A percentile compares a stretch with the other conserved stretches of the same genome.
phyloP scores from a whole-genome alignment of 2,888 invertebrate species.

The Macrophya annulata region DNA sequence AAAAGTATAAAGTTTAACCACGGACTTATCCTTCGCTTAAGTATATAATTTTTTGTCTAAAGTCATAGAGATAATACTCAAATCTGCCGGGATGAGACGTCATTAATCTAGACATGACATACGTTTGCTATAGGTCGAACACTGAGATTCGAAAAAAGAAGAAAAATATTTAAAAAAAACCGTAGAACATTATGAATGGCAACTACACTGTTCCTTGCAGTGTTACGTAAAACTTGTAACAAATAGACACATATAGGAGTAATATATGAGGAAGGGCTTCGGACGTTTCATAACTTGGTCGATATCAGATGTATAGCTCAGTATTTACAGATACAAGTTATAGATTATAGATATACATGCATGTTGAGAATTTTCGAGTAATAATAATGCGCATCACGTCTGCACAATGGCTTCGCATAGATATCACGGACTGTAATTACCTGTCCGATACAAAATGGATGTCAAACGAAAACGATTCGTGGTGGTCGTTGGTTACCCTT shows the following conservation, averaged over 20 bases:
- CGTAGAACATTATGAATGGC: not conserved
- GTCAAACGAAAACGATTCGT: conserved; percentile 62
- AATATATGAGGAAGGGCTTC: not conserved
- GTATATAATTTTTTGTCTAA: conserved; percentile 15
- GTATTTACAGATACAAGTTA: conserved; percentile 33
- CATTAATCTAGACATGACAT: not conserved
- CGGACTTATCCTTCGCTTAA: conserved; percentile 3
- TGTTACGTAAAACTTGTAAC: not conserved
- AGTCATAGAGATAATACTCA: conserved; percentile 20
- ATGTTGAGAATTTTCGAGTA: conserved; percentile 21
- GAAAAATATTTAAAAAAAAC: too few species aligned
- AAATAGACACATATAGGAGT: not conserved
- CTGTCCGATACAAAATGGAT: conserved; percentile 74
- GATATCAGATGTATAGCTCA: conserved; percentile 36
- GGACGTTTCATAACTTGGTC: conserved; percentile 30
- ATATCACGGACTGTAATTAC: conserved; percentile 71
- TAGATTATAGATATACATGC: not conserved
- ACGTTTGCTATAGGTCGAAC: not conserved
- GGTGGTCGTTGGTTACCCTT: conserved; percentile 37
- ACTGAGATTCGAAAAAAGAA: not conserved
- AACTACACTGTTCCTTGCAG: not conserved
- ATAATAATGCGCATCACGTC: conserved; percentile 71
- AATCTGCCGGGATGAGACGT: not conserved
- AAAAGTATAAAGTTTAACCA: not conserved
- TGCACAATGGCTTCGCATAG: conserved; percentile 66